Base-by-base conservation (phyloP, 2,113 vertebrate species). In the Plecturocebus donacophilus region DNA sequence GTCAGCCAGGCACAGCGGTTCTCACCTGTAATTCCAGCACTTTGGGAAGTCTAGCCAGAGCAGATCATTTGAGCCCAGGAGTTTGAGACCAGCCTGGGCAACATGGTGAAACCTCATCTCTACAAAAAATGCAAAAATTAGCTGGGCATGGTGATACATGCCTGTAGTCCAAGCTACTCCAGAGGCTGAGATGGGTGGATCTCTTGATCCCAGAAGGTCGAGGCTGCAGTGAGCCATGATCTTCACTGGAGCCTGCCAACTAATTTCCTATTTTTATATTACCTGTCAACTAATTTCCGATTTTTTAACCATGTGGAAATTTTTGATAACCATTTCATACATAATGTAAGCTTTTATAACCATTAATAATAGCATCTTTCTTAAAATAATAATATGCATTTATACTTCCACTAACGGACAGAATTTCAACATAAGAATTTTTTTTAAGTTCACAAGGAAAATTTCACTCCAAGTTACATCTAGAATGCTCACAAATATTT, bases 251-350 rank as follows among this genome's bases (percentile, higher is more conserved):
- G 61, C 27, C 27, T 64, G 61, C 52, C 52, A 17, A 52, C 49
- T 52, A 17, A 52, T 52, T 52, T 52, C 32, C 20, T 87, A 35
- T 75, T 86, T 45, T 91, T 91, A 70, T 80, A 77, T 87, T 84
- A 81, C 13, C 25, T 83, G 35, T 82, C 20, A 79, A 81, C 10
- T 95, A 68, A 79, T 89, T 85, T 88, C 17, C 47, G 90, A 45
- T 38, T 83, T 90, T 96, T 93, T 95, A 91, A 66, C 27, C 42
- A 73, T 54, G 5, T 82, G 35, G 90, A 80, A 97, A 90, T 76
- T 93, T 56, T 84, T 85, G 58, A 40, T 54, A 80, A 91, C 88
- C 45, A 8, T 87, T 95, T 94, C 79, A 35, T 14, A 25, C 17
- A 68, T 56, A 93, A 85, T 25, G 58, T 49, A 91, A 85, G 13